Conservation (phyloP, 2,888 invertebrate species). For the Orthosia gothica region DNA sequence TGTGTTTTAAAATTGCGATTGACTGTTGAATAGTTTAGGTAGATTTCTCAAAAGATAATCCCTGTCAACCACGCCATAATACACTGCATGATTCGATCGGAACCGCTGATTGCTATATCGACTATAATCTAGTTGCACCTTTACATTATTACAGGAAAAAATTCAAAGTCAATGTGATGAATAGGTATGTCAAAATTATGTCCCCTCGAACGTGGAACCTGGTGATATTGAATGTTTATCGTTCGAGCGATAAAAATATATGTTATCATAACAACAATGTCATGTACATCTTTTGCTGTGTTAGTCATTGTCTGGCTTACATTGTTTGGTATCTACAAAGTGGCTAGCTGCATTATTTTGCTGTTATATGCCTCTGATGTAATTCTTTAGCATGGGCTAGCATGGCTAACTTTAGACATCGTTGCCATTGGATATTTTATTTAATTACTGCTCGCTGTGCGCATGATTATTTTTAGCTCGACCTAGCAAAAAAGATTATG, state of each 20-base stretch:
- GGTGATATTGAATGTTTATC: constrained; percentile 44
- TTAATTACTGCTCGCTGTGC: constrained; percentile 38
- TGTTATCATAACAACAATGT: constrained; percentile 41
- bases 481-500: constrained; percentile 14
- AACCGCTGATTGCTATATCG: too few relatives aligned
- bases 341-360: background rate
- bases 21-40: background rate
- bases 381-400: background rate
- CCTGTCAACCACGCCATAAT: background rate
- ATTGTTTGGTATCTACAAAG: constrained; percentile 9
- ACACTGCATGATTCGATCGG: background rate
- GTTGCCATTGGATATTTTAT: constrained; percentile 32
- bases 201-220: background rate
- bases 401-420: constrained; percentile 1
- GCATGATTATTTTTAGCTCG: constrained; percentile 39
- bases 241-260: constrained; percentile 38
- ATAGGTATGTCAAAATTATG: background rate
- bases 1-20: background rate
- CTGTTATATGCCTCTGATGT: background rate
- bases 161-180: background rate
- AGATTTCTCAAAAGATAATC: background rate
- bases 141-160: background rate
- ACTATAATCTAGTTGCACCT: background rate
- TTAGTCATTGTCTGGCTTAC: constrained; percentile 31
- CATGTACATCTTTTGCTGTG: constrained; percentile 14